Base-by-base conservation (phyloP, 2,888 invertebrate genomes). In the Pseudolycoriella hygida region DNA sequence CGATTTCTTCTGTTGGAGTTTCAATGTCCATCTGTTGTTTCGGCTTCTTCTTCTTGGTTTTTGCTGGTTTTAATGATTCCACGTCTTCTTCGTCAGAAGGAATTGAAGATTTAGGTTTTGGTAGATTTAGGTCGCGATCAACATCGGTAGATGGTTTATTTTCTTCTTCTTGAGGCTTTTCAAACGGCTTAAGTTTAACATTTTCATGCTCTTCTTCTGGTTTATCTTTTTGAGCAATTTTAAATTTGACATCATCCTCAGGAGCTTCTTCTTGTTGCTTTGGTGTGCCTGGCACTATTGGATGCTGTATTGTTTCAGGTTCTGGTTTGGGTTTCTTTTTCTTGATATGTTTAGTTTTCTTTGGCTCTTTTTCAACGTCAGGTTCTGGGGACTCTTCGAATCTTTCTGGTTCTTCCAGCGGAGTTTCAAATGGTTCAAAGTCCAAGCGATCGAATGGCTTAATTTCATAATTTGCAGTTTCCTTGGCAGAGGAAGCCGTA, bases 201-300 rank as follows among this genome's bases (percentile, higher is more conserved):
- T 30, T 17, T 15, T 44, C 44, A 15, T 12, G 17, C 15, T 38
- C 38, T 4, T 12, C 30, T 30, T 44, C 44, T 15, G 30, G 44
- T 25, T 39, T 30, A 17, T 38, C 38, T 30, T 44, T 44, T 19
- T 25, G 44, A 25, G 34, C 17, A 30, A 39, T 39, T 17, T 40
- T 34, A 2, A 47, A 15, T n/a, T 20, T 43, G n/a, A 47, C 40
- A 15, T 41, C 31, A 2, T 45, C 44, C 15, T 47, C 42, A 3
- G 45, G 37, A 10, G 17, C 34, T n/a, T 43, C 38, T 34, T 43
- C 43, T 19, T 48, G 43, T 2, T 15, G 43, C 2, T 46, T 40
- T 30, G 67, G 65, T 42, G 61, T 56, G 20, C 67, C 64, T 43
- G 67, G 66, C n/a, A 67, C 57, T 19, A 68, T 64, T 39, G 66